phyloP scores from a whole-genome alignment of 2,797 vertebrate species.

The Amniataba percoides region DNA sequence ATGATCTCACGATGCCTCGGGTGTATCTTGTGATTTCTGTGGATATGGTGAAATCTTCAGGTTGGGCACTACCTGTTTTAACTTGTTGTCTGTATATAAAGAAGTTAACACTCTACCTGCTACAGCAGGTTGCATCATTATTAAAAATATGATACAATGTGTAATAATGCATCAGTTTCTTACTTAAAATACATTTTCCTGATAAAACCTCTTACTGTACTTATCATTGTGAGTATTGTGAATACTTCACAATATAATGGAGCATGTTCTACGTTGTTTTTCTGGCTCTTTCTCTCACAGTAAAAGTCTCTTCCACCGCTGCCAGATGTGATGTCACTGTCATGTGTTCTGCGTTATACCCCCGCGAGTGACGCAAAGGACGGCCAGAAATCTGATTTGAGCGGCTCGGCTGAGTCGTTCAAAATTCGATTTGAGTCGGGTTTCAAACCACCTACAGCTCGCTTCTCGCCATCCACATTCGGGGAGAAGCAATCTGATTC shows the following conservation, averaged over 20 bases:
- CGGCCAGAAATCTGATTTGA: conserved; percentile 48
- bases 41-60: not conserved
- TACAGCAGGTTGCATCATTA: not conserved
- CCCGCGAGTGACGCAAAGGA: conserved; percentile 28
- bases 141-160: not conserved
- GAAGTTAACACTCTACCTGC: not conserved
- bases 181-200: not conserved
- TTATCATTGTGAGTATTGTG: not conserved
- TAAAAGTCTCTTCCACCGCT: not conserved
- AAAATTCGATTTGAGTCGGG: conserved; percentile 64
- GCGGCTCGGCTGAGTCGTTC: conserved; percentile 29
- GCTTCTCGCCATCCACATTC: conserved; percentile 8
- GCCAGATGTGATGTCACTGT: conserved; percentile 62
- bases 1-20: not conserved
- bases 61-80: not conserved
- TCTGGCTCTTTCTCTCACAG: not conserved
- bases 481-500: conserved; percentile 45
- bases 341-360: conserved; percentile 66
- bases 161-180: not conserved
- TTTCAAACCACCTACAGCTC: conserved; percentile 52
- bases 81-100: not conserved
- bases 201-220: not conserved
- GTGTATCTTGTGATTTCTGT: not conserved
- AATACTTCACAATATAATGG: not conserved
- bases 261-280: not conserved